Evolutionary conservation across 2,113 vertebrate genomes (phyloP).

Genomic region (Catharus minimus): DNA sequence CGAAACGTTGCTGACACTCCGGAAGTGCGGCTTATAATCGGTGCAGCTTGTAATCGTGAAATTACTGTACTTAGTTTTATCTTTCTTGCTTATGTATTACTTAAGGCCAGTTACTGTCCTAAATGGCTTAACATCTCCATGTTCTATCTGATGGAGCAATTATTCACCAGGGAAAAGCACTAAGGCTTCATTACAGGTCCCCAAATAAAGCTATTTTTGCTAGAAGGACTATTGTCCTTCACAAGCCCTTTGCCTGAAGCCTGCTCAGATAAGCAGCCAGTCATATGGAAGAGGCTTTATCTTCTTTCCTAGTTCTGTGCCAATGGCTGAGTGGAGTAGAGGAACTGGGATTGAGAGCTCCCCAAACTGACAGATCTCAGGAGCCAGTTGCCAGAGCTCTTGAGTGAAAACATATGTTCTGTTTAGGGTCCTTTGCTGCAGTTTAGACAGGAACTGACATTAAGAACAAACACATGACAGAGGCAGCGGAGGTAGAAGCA

Average conservation of each 20-base stretch:
- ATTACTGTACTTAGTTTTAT: not conserved
- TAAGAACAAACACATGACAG: not conserved
- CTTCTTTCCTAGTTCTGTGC: not conserved
- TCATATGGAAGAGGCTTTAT: not conserved
- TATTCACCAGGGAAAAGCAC: not conserved
- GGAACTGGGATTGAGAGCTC: not conserved
- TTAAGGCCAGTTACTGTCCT: not conserved
- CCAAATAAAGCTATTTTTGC: slow-evolving; percentile 33
- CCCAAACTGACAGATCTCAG: not conserved
- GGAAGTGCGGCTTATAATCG: no score
- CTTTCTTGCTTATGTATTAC: not conserved
- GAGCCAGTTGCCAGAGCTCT: not conserved
- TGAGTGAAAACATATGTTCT: not conserved
- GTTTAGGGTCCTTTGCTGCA: not conserved
- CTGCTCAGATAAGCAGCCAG: not conserved
- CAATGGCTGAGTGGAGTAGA: not conserved
- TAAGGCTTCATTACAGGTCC: slow-evolving; percentile 18
- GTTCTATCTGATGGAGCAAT: not conserved
- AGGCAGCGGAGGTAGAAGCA: not conserved
- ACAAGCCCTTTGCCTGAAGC: slow-evolving; percentile 48
- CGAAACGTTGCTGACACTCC: no score
- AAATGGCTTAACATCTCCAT: not conserved
- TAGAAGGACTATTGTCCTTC: slow-evolving; percentile 42
- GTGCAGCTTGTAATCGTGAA: no score
- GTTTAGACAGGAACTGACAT: not conserved